Evolutionary conservation across 2,113 vertebrate genomes (phyloP).

Genomic region (Psittacula cyanocephala): DNA sequence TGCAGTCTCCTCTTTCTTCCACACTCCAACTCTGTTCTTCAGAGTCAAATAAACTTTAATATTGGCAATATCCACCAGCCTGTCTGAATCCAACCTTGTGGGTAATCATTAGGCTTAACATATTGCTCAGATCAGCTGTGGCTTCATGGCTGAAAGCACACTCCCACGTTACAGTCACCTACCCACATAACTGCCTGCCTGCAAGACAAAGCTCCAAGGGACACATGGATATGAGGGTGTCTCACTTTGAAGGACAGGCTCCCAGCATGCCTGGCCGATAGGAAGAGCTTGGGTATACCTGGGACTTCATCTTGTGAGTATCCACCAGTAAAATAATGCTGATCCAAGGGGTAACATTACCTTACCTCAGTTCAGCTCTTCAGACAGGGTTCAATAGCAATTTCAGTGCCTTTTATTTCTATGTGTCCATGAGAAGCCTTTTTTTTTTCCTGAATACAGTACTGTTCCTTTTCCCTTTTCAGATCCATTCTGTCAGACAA

Average conservation of each 20-base stretch:
- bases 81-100: not conserved
- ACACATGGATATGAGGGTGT: rapidly evolving
- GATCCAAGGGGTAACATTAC: not conserved
- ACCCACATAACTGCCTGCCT: rapidly evolving
- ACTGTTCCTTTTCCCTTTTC: not conserved
- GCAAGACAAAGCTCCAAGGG: not conserved
- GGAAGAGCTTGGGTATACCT: not conserved
- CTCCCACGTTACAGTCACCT: not conserved
- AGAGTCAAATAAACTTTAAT: not conserved
- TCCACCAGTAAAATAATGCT: not conserved
- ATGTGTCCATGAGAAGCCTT: no score
- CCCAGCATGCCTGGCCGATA: no score
- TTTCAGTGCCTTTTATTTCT: not conserved
- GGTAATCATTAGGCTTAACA: not conserved
- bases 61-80: not conserved
- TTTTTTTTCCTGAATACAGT: not conserved
- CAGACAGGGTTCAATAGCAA: not conserved
- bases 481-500: not conserved
- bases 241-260: not conserved
- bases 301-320: not conserved
- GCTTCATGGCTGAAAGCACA: not conserved
- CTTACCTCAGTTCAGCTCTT: not conserved
- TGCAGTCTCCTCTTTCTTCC: not conserved
- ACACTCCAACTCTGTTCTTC: not conserved
- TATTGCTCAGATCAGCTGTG: rapidly evolving